Conservation (phyloP, 2,888 invertebrate species). For the Meteorus colon region DNA sequence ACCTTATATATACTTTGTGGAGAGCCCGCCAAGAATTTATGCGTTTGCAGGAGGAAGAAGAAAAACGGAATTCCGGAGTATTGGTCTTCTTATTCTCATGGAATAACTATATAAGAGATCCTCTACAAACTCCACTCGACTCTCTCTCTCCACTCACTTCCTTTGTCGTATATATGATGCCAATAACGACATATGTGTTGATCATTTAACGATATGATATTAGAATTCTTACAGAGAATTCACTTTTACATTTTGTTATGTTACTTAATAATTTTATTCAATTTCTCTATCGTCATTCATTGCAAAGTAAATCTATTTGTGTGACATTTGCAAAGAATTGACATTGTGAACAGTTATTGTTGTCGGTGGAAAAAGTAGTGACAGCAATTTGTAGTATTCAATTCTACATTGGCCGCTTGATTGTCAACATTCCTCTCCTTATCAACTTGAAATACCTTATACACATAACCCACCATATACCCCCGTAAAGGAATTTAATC, state of each 20-base stretch:
- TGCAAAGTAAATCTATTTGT: too few relatives aligned
- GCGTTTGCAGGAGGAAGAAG: constrained; percentile 60
- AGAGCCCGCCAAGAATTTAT: constrained; percentile 63
- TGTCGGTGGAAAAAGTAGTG: too few relatives aligned
- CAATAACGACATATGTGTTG: not conserved
- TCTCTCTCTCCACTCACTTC: constrained; percentile 47
- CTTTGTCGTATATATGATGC: not conserved
- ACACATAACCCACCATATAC: not conserved
- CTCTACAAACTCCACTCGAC: constrained; percentile 63
- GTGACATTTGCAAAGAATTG: too few relatives aligned
- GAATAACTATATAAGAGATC: constrained; percentile 60
- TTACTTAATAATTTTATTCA: too few relatives aligned
- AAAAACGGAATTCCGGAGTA: constrained; percentile 66
- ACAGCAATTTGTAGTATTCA: too few relatives aligned
- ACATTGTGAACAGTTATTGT: too few relatives aligned
- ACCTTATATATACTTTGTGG: constrained; percentile 48
- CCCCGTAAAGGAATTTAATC: not conserved
- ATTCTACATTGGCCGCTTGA: too few relatives aligned
- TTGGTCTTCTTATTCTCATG: constrained; percentile 67
- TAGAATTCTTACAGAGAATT: not conserved
- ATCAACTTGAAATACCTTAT: too few relatives aligned
- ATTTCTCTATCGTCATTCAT: too few relatives aligned
- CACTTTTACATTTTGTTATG: too few relatives aligned
- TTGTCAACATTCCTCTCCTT: too few relatives aligned
- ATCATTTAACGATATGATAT: not conserved